phyloP scores from a whole-genome alignment of 2,113 vertebrate genomes.

The Callithrix jacchus region DNA sequence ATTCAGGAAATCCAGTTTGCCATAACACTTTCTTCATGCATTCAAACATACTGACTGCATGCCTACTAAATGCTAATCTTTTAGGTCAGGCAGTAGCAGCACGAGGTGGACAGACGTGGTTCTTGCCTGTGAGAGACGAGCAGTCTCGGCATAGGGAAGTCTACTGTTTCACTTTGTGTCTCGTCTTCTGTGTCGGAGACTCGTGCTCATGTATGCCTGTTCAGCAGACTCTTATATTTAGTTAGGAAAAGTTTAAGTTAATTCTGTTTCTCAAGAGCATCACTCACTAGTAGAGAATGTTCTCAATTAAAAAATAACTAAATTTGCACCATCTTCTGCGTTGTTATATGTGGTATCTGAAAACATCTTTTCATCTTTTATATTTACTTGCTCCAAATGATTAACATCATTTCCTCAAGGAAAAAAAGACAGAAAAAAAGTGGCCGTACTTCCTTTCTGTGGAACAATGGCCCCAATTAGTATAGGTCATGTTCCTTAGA shows the following conservation, averaged over 20 bases:
- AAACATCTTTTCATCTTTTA: not conserved
- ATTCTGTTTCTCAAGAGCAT: not conserved
- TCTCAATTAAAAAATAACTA: not conserved
- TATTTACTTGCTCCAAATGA: not conserved
- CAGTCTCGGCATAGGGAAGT: not conserved
- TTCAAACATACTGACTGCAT: not conserved
- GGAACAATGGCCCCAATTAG: not conserved
- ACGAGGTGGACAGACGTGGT: no score
- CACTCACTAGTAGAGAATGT: not conserved
- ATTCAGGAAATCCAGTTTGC: not conserved
- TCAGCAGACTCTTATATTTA: not conserved
- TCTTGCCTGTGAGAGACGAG: not conserved
- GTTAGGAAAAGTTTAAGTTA: not conserved
- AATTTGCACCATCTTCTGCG: not conserved
- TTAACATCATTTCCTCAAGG: not conserved
- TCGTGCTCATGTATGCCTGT: not conserved
- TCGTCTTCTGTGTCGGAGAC: not conserved
- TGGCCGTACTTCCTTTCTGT: not conserved
- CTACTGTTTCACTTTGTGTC: not conserved
- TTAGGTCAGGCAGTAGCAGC: not conserved
- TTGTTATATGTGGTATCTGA: not conserved
- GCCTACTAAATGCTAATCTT: not conserved
- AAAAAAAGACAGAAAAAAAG: not conserved
- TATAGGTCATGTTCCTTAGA: not conserved
- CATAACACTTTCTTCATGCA: not conserved